Base-by-base conservation (phyloP, 2,113 vertebrate genomes). In the Ctenodactylus gundi region DNA sequence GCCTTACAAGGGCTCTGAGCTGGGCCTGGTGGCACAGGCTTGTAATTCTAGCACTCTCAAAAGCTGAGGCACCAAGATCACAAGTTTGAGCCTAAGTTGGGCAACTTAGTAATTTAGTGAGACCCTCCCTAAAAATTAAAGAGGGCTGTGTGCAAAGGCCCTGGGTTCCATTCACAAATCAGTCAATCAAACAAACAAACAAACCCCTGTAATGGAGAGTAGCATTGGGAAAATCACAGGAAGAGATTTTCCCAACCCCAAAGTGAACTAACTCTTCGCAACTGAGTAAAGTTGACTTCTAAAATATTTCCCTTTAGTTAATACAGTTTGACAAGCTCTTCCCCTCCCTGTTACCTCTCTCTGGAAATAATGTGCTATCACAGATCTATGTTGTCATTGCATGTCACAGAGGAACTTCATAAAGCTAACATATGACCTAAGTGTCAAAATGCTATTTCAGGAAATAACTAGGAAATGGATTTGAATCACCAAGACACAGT, bases 371-470 rank as follows among this genome's bases (percentile, higher is more conserved):
- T 62, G 55, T 73, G 75, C 64, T 58, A 55, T 72, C 39, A n/a
- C 60, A 44, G 62, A 81, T 65, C 88, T 86, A 58, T 36, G 1
- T 81, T 70, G 85, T 65, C 53, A 46, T 18, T 90, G 41, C 41
- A 12, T 77, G 92, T 96, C 92, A 95, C 64, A 93, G 64, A 95
- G 90, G 84, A 96, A 31, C 68, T 76, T 20, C 90, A 97, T 86
- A 94, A 96, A 96, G 68, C 84, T 94, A 96, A 94, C 64, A 10
- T 88, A 97, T 89, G 96, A 95, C 82, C 92, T 92, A 97, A 94
- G 90, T 97, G 94, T 96, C 96, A 96, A 96, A 97, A 97, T 73
- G 95, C 20, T 78, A 77, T 85, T 95, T 96, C 95, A 97, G 93
- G 94, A 97, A 97, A 95, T 88, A 85, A 94, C 58, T 96, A 13